Percentiles rank a stretch among this genome's conserved stretches.
These are phyloP conservation scores for Decapterus maruadsi DNA, from an alignment of 2,797 vertebrate genomes.

Conservation along the genomic window DNA sequence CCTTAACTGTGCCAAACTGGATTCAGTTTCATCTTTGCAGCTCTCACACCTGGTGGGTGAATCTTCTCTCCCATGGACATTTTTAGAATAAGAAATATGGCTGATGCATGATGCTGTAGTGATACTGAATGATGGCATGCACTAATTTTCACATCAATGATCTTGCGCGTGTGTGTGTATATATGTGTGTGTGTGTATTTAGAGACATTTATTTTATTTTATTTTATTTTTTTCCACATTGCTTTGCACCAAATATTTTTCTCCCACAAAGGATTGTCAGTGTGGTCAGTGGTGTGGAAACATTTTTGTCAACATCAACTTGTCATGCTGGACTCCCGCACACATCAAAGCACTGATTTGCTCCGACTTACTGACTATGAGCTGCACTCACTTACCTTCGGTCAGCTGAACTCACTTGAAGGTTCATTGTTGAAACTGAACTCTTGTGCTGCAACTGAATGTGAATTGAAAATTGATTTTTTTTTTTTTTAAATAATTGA, in stretches of 20 bases:
- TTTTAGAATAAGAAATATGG: slow-evolving; percentile 29
- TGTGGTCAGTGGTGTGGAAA: slow-evolving; percentile 36
- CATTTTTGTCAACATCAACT: slow-evolving; percentile 66
- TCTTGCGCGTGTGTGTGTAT: too few species aligned
- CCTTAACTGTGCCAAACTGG: slow-evolving; percentile 19
- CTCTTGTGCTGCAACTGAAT: slow-evolving; percentile 39
- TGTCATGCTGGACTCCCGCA: slow-evolving; percentile 61
- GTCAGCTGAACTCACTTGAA: slow-evolving; percentile 62
- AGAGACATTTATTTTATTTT: too few species aligned
- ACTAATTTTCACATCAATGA: slow-evolving; percentile 20
- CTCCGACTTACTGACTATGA: slow-evolving; percentile 58
- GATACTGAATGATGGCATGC: slow-evolving; percentile 33
- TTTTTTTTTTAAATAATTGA: not conserved
- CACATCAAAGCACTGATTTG: slow-evolving; percentile 65
- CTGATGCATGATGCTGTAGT: slow-evolving; percentile 32
- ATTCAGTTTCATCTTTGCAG: slow-evolving; percentile 39
- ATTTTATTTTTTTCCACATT: slow-evolving; percentile 6
- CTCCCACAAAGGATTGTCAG: slow-evolving; percentile 17
- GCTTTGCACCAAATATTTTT: slow-evolving; percentile 2
- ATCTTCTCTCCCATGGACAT: slow-evolving; percentile 8
- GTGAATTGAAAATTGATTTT: slow-evolving; percentile 8
- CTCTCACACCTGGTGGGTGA: slow-evolving; percentile 24
- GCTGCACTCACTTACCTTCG: slow-evolving; percentile 62
- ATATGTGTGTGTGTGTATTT: too few species aligned
- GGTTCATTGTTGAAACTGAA: slow-evolving; percentile 32